Base-by-base conservation (phyloP, 1,140 invertebrate species). In the Brachystomella parvula region DNA sequence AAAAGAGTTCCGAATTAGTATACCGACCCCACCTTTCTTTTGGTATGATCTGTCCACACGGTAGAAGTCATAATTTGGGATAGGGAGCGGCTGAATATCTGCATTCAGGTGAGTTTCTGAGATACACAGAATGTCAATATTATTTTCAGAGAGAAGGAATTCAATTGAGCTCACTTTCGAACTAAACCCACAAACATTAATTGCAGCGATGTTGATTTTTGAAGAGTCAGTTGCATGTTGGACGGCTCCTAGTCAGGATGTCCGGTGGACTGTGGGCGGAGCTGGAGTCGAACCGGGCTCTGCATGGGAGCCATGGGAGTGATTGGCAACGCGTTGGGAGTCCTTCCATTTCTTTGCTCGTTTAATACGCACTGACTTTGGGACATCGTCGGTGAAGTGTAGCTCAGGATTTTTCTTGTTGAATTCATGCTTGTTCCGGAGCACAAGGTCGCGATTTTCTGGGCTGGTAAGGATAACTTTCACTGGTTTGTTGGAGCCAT, bases 81-180 rank as follows among this genome's bases (percentile, higher is more conserved):
- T 56, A 19, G 24, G 6, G 6, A 56, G 15, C 6, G 49, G 49
- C 9, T 15, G 12, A 9, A 12, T 56, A 56, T 56, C 24, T 56
- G 12, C 9, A 26, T 26, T 15, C 24, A 56, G 49, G 12, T 24
- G 24, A 17, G 49, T 56, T 26, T 56, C 49, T 17, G 49, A 19
- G 15, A 56, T 6, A 56, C 49, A 56, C 24, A 56, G 24, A 17
- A 56, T 56, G 24, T 56, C 49, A 44, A 44, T 44, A 56, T 56
- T 17, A 15, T 56, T 56, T 15, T 56, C 49, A 56, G 15, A 19
- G 15, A 17, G 24, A 9, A 56, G 49, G 24, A 56, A 21, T 17
- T 56, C 15, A 19, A 44, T 44, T 44, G 9, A n/a, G 39, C n/a
- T 44, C n/a, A 44, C 39, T 44, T 44, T 44, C 9, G 39, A 44